phyloP scores from a whole-genome alignment of 2,888 invertebrate species.

The Gymnocheta viridis region DNA sequence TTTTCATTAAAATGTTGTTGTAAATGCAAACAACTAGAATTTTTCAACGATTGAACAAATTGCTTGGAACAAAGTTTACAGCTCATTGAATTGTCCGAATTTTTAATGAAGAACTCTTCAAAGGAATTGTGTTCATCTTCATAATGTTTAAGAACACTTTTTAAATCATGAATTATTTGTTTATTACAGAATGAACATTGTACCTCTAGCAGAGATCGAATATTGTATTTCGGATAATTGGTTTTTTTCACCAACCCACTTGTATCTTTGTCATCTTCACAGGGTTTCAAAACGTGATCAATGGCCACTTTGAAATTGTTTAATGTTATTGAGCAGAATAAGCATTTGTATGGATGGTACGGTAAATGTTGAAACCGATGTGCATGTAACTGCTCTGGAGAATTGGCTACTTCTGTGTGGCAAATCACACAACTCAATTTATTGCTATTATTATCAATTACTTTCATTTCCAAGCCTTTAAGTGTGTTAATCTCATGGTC shows the following conservation, averaged over 20 bases:
- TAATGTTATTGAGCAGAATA: constrained; percentile 36
- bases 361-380: constrained; percentile 68
- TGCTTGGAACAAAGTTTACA: constrained; percentile 20
- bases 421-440: constrained; percentile 60
- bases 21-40: neutral
- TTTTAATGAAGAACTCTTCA: constrained; percentile 2
- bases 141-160: neutral
- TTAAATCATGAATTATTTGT: neutral
- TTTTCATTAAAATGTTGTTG: constrained; percentile 22
- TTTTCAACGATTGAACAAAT: neutral
- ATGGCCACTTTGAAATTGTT: constrained; percentile 45
- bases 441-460: neutral
- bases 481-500: constrained; percentile 56
- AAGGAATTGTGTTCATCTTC: constrained; percentile 29
- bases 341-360: constrained; percentile 61
- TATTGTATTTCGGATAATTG: neutral
- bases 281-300: constrained; percentile 41
- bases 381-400: constrained; percentile 34
- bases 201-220: constrained; percentile 9
- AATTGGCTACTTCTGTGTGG: constrained; percentile 25
- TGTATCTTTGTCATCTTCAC: constrained; percentile 31
- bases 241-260: too few relatives aligned
- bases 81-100: neutral
- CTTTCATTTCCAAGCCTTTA: constrained; percentile 55
- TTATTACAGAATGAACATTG: constrained; percentile 47